A percentile compares a stretch with the other conserved stretches of the same genome.
These are phyloP conservation scores for Conus ventricosus DNA, from an alignment of 1,140 invertebrate genomes.

Conservation along the genomic window DNA sequence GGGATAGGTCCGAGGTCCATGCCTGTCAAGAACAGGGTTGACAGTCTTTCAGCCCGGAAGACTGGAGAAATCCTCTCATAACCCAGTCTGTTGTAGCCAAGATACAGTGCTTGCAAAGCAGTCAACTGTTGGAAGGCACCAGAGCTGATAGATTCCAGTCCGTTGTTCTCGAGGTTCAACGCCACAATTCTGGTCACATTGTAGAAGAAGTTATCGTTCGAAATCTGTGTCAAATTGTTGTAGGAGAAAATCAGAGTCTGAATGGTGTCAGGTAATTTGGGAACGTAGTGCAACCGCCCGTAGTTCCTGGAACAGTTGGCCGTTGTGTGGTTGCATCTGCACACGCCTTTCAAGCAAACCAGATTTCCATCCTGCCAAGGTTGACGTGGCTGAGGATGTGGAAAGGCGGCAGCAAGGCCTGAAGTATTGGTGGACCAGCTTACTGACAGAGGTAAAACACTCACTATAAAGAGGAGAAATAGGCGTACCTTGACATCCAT, in stretches of 20 bases:
- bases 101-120: neutral
- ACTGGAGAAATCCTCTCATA: neutral
- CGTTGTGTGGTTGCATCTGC: neutral
- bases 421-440: no score
- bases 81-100: neutral
- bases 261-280: neutral
- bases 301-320: constrained; percentile 2
- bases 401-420: no score
- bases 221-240: constrained; percentile 7
- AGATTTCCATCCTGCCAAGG: no score
- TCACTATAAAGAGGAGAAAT: no score
- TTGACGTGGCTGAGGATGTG: no score
- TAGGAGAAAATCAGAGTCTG: neutral
- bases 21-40: neutral
- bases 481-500: no score
- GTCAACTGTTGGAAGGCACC: neutral
- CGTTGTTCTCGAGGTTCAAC: neutral
- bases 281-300: neutral
- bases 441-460: no score
- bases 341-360: neutral
- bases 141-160: neutral
- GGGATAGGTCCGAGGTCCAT: neutral
- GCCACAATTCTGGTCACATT: neutral
- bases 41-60: neutral
- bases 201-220: neutral